Evolutionary conservation across 1,140 invertebrate genomes (phyloP).

Genomic region (Plutomurus gul): DNA sequence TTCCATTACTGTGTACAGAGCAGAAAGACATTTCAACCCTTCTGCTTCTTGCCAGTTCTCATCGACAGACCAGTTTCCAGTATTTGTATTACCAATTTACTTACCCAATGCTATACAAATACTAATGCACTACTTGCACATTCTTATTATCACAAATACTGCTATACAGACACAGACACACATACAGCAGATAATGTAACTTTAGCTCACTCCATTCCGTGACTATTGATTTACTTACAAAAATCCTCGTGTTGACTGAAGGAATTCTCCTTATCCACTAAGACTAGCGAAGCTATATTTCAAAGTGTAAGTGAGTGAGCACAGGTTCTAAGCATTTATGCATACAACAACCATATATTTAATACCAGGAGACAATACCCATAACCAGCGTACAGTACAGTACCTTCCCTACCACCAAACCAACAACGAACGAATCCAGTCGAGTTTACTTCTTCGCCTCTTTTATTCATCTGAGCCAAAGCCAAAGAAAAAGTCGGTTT

Average conservation of each 20-base stretch:
- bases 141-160: not conserved
- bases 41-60: not conserved
- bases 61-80: conserved; percentile 16
- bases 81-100: not conserved
- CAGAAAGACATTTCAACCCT: too few species aligned
- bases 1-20: too few species aligned
- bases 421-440: too few species aligned
- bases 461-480: not conserved
- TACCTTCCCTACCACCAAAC: too few species aligned
- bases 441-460: not conserved
- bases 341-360: not conserved
- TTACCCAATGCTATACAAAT: not conserved
- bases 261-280: conserved; percentile 29
- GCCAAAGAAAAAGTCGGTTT: conserved; percentile 39
- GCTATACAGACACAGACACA: not conserved
- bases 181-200: not conserved
- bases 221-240: conserved; percentile 45
- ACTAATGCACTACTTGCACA: not conserved
- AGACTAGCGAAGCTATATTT: not conserved
- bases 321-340: not conserved
- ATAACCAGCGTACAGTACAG: too few species aligned
- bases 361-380: not conserved
- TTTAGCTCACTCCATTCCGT: conserved; percentile 28
- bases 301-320: not conserved
- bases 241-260: conserved; percentile 39